phyloP scores from a whole-genome alignment of 1,140 invertebrate species.

The Aleiodes sp. region DNA sequence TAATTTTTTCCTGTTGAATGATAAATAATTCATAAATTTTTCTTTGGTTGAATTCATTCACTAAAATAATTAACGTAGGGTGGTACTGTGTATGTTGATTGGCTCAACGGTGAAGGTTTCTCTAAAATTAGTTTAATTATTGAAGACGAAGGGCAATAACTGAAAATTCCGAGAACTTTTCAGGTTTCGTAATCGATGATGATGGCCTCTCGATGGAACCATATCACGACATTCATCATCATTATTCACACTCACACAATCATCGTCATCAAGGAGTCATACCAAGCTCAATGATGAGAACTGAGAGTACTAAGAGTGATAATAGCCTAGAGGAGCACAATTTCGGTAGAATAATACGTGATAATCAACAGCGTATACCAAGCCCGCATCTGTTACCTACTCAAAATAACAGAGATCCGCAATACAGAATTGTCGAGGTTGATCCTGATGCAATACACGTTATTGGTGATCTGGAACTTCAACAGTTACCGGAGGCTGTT shows the following conservation, averaged over 20 bases:
- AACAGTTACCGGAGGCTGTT: slow-evolving; percentile 48
- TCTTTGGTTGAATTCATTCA: slow-evolving; percentile 1
- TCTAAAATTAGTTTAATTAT: not conserved
- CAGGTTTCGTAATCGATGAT: slow-evolving; percentile 51
- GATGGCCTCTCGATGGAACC: slow-evolving; percentile 37
- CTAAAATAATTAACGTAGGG: not conserved
- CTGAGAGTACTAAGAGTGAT: slow-evolving; percentile 44
- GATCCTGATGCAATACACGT: slow-evolving; percentile 48
- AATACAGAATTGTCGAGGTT: slow-evolving; percentile 41
- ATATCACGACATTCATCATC: slow-evolving; percentile 38
- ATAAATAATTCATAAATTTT: too few species aligned
- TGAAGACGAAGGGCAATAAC: not conserved
- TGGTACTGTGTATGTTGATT: not conserved
- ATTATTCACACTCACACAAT: slow-evolving; percentile 26
- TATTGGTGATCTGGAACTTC: slow-evolving; percentile 44
- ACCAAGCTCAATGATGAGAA: slow-evolving; percentile 32
- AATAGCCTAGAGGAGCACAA: slow-evolving; percentile 44
- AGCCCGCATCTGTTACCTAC: not conserved
- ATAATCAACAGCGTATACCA: slow-evolving; percentile 30
- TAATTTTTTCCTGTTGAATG: not conserved
- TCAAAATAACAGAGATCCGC: slow-evolving; percentile 27
- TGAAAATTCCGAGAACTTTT: slow-evolving; percentile 32
- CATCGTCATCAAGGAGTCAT: slow-evolving; percentile 16
- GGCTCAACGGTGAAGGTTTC: not conserved
- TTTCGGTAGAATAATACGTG: slow-evolving; percentile 31